Percentiles rank a stretch among this genome's conserved stretches.
phyloP scores from a whole-genome alignment of 2,797 vertebrate genomes.

The Alectoris magna region DNA sequence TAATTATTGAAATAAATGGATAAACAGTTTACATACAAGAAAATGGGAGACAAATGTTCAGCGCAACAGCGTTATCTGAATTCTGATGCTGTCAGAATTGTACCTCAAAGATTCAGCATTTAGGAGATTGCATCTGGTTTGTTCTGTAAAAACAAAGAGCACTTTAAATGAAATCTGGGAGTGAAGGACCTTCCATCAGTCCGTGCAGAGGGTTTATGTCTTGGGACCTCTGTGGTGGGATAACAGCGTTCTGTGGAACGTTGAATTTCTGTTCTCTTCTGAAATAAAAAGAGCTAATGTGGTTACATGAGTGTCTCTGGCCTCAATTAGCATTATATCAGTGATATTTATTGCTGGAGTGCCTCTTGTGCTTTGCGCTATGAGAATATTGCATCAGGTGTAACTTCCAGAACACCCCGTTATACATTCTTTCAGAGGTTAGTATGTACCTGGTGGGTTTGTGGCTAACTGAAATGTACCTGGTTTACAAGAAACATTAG shows the following conservation, averaged over 20 bases:
- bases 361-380: neutral
- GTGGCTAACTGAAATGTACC: conserved; percentile 3
- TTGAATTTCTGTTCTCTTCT: neutral
- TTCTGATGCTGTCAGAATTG: neutral
- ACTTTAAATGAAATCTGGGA: neutral
- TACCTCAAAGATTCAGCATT: neutral
- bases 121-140: neutral
- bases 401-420: neutral
- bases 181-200: neutral
- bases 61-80: neutral
- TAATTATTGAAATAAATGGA: neutral
- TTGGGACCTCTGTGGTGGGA: neutral
- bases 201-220: neutral
- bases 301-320: neutral
- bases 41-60: neutral
- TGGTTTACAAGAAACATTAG: neutral
- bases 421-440: neutral
- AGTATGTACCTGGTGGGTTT: neutral
- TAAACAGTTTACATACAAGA: neutral
- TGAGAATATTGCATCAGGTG: neutral
- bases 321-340: neutral
- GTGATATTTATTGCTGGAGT: neutral
- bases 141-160: neutral
- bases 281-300: neutral
- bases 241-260: neutral